phyloP scores from a whole-genome alignment of 2,113 vertebrate species.

The Gobio gobio region DNA sequence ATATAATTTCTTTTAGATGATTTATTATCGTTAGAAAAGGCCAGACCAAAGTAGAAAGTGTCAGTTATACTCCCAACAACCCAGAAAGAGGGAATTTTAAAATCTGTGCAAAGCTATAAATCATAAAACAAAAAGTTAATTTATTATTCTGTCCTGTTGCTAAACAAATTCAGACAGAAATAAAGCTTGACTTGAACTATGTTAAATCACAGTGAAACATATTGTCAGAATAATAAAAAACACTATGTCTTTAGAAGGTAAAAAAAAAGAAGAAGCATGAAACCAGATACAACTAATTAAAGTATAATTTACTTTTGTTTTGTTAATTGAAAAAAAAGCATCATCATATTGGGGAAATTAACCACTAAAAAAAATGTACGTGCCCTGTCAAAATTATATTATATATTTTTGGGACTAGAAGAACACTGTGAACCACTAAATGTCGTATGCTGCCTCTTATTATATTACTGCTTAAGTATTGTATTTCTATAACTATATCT shows the following conservation, averaged over 20 bases:
- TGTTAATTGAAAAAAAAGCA: not conserved
- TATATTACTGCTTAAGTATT: not conserved
- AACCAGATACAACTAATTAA: not conserved
- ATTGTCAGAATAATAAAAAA: slow-evolving; percentile 22
- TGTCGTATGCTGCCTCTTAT: not conserved
- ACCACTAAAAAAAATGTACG: not conserved
- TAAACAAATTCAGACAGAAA: slow-evolving; percentile 12
- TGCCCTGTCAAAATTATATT: not conserved
- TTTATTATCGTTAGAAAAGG: not conserved
- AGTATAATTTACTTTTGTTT: not conserved
- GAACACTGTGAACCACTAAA: not conserved
- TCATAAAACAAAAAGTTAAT: not conserved
- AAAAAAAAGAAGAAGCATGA: not conserved
- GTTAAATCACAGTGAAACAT: slow-evolving; percentile 32
- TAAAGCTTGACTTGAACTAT: not conserved
- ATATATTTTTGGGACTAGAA: no score
- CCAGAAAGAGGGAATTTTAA: not conserved
- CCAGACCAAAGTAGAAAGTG: not conserved
- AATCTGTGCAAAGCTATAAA: not conserved
- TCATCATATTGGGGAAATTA: not conserved
- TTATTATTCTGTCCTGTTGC: not conserved
- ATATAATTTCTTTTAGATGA: not conserved
- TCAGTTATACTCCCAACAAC: not conserved
- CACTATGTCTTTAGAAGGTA: not conserved
- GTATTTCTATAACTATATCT: no score